Evolutionary conservation across 2,888 invertebrate species (phyloP).

Genomic region (Diarsia dahlii): DNA sequence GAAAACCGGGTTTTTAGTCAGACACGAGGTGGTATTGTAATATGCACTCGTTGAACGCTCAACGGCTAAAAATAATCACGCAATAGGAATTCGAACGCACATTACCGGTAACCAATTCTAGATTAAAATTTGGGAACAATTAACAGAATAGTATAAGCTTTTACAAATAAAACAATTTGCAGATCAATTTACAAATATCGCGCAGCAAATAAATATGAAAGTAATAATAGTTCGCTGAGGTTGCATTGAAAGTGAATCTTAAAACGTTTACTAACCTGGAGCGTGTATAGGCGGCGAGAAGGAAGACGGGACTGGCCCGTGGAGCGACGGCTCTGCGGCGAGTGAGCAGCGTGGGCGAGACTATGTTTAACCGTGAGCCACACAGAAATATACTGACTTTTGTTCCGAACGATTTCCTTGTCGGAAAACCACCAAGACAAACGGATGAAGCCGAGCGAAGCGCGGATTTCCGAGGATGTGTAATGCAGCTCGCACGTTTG

Average conservation of each 20-base stretch:
- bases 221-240: slow-evolving; percentile 75
- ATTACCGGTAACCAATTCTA: slow-evolving; percentile 69
- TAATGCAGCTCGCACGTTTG: slow-evolving; percentile 41
- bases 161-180: slow-evolving; percentile 41
- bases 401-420: slow-evolving; percentile 86
- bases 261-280: slow-evolving; percentile 83
- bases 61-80: slow-evolving; percentile 83
- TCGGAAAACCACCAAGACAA: slow-evolving; percentile 75
- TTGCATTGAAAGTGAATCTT: slow-evolving; percentile 66
- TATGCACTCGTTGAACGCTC: slow-evolving; percentile 84
- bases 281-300: slow-evolving; percentile 86
- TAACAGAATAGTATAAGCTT: slow-evolving; percentile 21
- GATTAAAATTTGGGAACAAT: slow-evolving; percentile 60
- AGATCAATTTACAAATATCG: slow-evolving; percentile 68
- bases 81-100: slow-evolving; percentile 75
- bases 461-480: slow-evolving; percentile 70
- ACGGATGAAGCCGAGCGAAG: slow-evolving; percentile 62
- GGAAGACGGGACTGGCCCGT: slow-evolving; percentile 85
- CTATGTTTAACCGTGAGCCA: slow-evolving; percentile 90
- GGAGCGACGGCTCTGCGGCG: slow-evolving; percentile 74
- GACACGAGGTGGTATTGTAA: slow-evolving; percentile 86
- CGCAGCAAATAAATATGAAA: slow-evolving; percentile 73
- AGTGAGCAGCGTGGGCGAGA: slow-evolving; percentile 84
- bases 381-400: slow-evolving; percentile 89
- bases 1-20: slow-evolving; percentile 88